Evolutionary conservation across 2,113 vertebrate species (phyloP), one percentile per base, ranked within the genome.

Genomic region (Urocynchramus pylzowi): DNA sequence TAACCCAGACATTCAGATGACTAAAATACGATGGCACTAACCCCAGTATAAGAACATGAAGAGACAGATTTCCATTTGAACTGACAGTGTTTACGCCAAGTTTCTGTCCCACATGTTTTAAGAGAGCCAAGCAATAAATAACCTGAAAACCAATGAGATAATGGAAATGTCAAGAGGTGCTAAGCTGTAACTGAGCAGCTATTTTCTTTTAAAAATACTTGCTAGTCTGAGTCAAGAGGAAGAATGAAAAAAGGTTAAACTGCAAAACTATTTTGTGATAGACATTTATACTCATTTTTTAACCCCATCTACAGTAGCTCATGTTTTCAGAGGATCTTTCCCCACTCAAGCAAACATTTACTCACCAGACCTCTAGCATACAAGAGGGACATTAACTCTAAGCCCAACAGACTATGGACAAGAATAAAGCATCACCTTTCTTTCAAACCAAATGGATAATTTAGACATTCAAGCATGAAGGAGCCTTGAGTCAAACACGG

Each of bases 131-230:
- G 95, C 73, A 93, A 94, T 89, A 94, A 96, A 97, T 95, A 96
- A 96, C 57, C 47, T 61, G 77, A 89, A 95, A 94, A 81, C 85
- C 93, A 93, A 45, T 92, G 95, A 96, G 96, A 97, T 96, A 96
- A 97, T 96, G 93, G 95, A 96, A 97, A 92, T 95, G 95, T 93
- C 95, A 96, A 90, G 93, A 94, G 60, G 64, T 94, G 83, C 92
- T 96, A 96, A 96, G 69, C 64, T 94, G 61, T 75, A 94, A 89
- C 80, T 71, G 86, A 87, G 45, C 83, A 96, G 83, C 53, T 87
- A 68, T 86, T 96, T 96, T 93, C 74, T 87, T 96, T 92, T 81
- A 44, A 71, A 95, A 92, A 95, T 84, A 77, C 31, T 90, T 87
- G 45, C 69, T 90, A 68, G 20, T 68, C 71, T 90, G 76, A 95